These are phyloP conservation scores for Drosophila maculinotata DNA, from an alignment of 2,888 invertebrate species.

Conservation along the genomic window DNA sequence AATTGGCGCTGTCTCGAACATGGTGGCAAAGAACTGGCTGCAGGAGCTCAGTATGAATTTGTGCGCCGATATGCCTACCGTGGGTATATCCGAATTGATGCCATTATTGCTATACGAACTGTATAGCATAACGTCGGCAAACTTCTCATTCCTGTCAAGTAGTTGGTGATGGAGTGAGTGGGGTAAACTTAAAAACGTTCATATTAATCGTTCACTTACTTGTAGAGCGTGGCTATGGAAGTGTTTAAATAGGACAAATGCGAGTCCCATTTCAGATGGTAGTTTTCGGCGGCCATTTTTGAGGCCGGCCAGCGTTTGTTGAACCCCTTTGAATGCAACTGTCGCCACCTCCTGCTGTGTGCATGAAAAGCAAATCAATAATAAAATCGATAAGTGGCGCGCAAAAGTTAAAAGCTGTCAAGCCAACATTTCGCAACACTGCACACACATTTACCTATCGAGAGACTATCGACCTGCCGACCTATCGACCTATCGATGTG, in stretches of 20 bases:
- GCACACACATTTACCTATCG: slow-evolving; percentile 5
- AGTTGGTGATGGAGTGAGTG: not conserved
- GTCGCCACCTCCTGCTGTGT: slow-evolving; percentile 10
- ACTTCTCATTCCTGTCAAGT: slow-evolving; percentile 89
- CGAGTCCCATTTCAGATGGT: slow-evolving; percentile 95
- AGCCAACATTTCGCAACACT: slow-evolving; percentile 36
- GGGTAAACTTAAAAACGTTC: not conserved
- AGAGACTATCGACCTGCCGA: slow-evolving; percentile 27
- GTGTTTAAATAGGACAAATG: slow-evolving; percentile 93
- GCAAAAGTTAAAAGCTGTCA: slow-evolving; percentile 19
- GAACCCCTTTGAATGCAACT: slow-evolving; percentile 25
- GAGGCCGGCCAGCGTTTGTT: slow-evolving; percentile 12
- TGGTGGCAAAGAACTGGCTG: slow-evolving; percentile 87
- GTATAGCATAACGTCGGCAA: slow-evolving; percentile 92
- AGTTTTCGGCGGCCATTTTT: slow-evolving; percentile 88
- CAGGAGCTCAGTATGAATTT: slow-evolving; percentile 94
- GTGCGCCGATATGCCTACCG: slow-evolving; percentile 93
- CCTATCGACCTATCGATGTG: slow-evolving; percentile 31
- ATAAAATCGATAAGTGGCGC: slow-evolving; percentile 58
- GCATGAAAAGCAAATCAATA: slow-evolving; percentile 60
- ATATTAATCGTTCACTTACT: slow-evolving; percentile 68
- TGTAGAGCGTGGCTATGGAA: slow-evolving; percentile 90
- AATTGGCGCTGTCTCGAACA: slow-evolving; percentile 84
- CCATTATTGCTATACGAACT: slow-evolving; percentile 87
- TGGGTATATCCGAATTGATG: slow-evolving; percentile 83